Conservation (phyloP, 2,113 vertebrate genomes). For the Mola mola region DNA sequence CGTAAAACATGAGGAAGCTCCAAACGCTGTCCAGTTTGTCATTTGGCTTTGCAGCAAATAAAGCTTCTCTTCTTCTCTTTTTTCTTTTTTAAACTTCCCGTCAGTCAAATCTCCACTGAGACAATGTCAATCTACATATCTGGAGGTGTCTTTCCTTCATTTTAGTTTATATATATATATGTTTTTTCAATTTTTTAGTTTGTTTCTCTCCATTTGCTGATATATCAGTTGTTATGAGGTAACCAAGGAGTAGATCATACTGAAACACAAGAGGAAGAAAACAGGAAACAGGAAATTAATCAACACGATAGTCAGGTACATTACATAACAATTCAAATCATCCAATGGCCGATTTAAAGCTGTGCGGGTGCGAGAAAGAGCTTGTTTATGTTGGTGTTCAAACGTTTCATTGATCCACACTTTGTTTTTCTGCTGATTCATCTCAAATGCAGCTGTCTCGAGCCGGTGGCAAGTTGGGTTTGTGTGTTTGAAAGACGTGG, state of each 20-base stretch:
- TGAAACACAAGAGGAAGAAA: slow-evolving; percentile 74
- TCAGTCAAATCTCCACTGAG: slow-evolving; percentile 34
- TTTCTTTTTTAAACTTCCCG: slow-evolving; percentile 17
- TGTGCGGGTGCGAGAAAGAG: too few relatives aligned
- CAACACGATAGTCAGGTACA: too few relatives aligned
- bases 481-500: too few relatives aligned
- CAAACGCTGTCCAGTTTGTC: background rate
- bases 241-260: slow-evolving; percentile 85
- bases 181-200: slow-evolving; percentile 1
- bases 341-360: too few relatives aligned
- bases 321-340: too few relatives aligned
- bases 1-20: slow-evolving; percentile 22
- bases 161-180: too few relatives aligned
- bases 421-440: too few relatives aligned
- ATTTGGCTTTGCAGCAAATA: slow-evolving; percentile 42
- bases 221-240: slow-evolving; percentile 78
- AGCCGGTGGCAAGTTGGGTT: too few relatives aligned
- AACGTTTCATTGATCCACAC: too few relatives aligned
- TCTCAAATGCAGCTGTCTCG: too few relatives aligned
- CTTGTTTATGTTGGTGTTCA: too few relatives aligned
- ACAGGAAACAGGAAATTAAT: slow-evolving; percentile 24
- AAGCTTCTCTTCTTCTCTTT: slow-evolving; percentile 5
- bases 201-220: slow-evolving; percentile 43
- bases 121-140: background rate
- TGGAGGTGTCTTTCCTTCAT: too few relatives aligned